A percentile compares a stretch with the other conserved stretches of the same genome.
phyloP scores from a whole-genome alignment of 2,113 vertebrate species.

The Manacus vitellinus region DNA sequence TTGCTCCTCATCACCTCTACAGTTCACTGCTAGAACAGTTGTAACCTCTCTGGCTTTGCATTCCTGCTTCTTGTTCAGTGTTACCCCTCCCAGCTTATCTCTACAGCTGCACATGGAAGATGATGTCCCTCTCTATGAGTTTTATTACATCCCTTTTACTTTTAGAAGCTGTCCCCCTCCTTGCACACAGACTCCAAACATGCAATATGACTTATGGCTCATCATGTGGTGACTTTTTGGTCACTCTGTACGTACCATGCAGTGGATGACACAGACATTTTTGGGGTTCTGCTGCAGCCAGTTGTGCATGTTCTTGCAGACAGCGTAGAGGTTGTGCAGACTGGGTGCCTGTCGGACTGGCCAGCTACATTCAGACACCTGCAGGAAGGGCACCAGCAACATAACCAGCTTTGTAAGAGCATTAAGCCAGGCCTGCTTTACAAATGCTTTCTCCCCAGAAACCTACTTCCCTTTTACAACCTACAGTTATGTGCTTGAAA shows the following conservation, averaged over 20 bases:
- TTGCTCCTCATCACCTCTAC: background rate
- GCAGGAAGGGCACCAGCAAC: background rate
- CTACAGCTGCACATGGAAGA: background rate
- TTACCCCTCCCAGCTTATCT: background rate
- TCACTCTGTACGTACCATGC: constrained; percentile 76
- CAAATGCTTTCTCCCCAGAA: background rate
- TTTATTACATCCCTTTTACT: background rate
- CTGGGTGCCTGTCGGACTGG: constrained; percentile 92
- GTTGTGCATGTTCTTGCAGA: constrained; percentile 99
- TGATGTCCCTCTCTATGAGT: background rate
- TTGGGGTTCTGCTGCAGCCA: constrained; percentile 98
- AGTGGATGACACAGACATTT: constrained; percentile 98
- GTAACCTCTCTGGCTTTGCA: background rate
- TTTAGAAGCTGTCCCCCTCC: background rate
- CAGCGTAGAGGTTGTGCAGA: constrained; percentile 96
- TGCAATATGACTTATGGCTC: too few species aligned
- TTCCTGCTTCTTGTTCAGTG: background rate
- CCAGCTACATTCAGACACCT: constrained; percentile 99
- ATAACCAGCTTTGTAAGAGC: background rate
- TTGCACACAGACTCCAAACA: background rate
- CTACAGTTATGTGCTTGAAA: background rate
- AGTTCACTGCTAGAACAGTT: background rate
- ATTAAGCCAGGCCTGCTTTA: background rate
- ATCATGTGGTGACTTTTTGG: background rate
- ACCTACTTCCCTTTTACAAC: background rate